phyloP scores from a whole-genome alignment of 2,113 vertebrate genomes.

The Anolis carolinensis region DNA sequence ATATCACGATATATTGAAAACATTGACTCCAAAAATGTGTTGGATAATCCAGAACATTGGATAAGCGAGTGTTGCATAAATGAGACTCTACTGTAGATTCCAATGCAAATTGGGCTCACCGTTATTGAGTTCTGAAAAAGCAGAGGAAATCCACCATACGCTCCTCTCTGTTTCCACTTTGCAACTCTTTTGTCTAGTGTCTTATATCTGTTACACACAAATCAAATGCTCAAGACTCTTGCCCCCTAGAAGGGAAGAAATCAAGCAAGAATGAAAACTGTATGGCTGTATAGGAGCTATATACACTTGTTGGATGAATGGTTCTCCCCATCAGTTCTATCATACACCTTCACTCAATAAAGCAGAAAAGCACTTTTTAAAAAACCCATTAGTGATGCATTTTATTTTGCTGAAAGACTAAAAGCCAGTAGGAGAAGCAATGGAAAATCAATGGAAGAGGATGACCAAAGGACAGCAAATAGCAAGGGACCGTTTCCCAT shows the following conservation, averaged over 20 bases:
- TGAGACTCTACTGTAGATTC: no score
- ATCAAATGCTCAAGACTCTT: not conserved
- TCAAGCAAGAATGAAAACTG: not conserved
- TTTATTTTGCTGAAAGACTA: not conserved
- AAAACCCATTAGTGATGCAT: not conserved
- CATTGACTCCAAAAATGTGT: no score
- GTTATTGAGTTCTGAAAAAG: conserved; percentile 2
- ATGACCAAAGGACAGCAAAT: not conserved
- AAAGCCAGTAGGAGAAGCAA: not conserved
- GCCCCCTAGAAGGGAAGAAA: not conserved
- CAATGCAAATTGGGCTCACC: not conserved
- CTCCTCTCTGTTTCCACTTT: not conserved
- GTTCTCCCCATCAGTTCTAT: not conserved
- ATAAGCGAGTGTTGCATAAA: no score
- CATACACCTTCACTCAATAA: not conserved
- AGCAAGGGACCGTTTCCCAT: not conserved
- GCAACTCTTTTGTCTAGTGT: not conserved
- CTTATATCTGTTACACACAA: not conserved
- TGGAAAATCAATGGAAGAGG: not conserved
- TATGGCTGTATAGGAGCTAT: not conserved
- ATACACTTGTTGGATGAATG: not conserved
- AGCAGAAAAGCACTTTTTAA: not conserved
- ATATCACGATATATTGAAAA: no score
- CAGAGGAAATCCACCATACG: not conserved
- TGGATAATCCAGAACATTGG: no score